Conservation (phyloP, 2,113 vertebrate genomes). For the Periophthalmodon schlosseri region DNA sequence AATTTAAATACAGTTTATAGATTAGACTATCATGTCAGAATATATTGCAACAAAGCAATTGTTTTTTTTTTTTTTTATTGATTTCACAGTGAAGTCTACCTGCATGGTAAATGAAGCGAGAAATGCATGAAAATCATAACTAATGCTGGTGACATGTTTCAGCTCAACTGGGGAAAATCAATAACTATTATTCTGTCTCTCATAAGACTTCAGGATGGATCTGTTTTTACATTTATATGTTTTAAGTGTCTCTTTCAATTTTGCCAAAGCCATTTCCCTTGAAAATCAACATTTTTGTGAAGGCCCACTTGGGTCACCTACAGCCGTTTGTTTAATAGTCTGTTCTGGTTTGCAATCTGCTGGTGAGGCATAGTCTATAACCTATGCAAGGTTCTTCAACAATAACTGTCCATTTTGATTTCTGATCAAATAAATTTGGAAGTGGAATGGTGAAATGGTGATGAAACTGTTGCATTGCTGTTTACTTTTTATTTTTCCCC, state of each 20-base stretch:
- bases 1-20: slow-evolving; percentile 20
- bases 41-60: neutral
- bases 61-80: neutral
- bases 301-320: slow-evolving; percentile 21
- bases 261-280: slow-evolving; percentile 36
- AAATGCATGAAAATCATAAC: slow-evolving; percentile 45
- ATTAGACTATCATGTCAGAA: slow-evolving; percentile 48
- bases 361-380: slow-evolving; percentile 85
- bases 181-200: slow-evolving; percentile 1
- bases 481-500: neutral
- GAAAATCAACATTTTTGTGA: slow-evolving; percentile 21
- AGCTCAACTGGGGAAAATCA: slow-evolving; percentile 8
- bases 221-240: slow-evolving; percentile 7
- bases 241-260: neutral
- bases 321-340: slow-evolving; percentile 54
- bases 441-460: slow-evolving; percentile 62
- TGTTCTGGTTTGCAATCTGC: slow-evolving; percentile 74
- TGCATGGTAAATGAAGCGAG: slow-evolving; percentile 44
- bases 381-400: slow-evolving; percentile 86
- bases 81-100: neutral
- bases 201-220: neutral
- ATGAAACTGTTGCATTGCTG: neutral
- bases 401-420: slow-evolving; percentile 77
- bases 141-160: slow-evolving; percentile 30
- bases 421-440: slow-evolving; percentile 91